Base-by-base conservation (phyloP, 2,888 invertebrate genomes). In the Eristalis arbustorum region DNA sequence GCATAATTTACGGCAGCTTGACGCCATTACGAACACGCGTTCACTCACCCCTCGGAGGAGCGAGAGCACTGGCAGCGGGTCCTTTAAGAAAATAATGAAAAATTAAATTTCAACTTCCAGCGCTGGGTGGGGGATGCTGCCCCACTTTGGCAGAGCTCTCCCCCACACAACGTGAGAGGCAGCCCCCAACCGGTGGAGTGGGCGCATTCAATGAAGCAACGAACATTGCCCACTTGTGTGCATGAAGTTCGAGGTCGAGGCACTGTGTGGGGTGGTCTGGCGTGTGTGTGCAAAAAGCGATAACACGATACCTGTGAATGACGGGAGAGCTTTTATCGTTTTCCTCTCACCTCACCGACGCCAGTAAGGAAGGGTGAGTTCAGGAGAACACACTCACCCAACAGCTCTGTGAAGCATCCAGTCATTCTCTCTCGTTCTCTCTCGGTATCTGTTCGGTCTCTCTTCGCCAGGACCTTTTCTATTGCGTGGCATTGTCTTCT, bases 241-340 rank as follows among this genome's bases (percentile, higher is more conserved):
- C 87, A 87, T 83, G 87, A 87, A 87, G 87, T 87, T 87, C 87
- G 82, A 87, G 87, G 87, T 83, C 87, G 87, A 87, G 75, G 78
- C 66, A 79, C 78, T 74, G 67, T 49, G 49, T 49, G 49, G 18
- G 18, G 8, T 49, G 18, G 8, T 4, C 18, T n/a, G 42, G 59
- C 23, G 42, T 23, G 56, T 1, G 37, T 85, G 64, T 74, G 71
- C 63, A 69, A 81, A 74, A 73, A 68, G 62, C 67, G 37, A 71
- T 64, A 77, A 40, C 79, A 61, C 59, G 69, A n/a, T n/a, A 56
- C 66, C 73, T 64, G 82, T 85, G 81, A 85, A 85, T 85, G 85
- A 59, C 66, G 59, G 42, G 42, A 80, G 64, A 84, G 85, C 81
- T 81, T 66, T 77, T n/a, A n/a, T 62, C 56, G n/a, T 61, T 37